Percentiles rank a stretch among this genome's conserved stretches.
phyloP scores from a whole-genome alignment of 2,113 vertebrate species.

The Edolisoma coerulescens region DNA sequence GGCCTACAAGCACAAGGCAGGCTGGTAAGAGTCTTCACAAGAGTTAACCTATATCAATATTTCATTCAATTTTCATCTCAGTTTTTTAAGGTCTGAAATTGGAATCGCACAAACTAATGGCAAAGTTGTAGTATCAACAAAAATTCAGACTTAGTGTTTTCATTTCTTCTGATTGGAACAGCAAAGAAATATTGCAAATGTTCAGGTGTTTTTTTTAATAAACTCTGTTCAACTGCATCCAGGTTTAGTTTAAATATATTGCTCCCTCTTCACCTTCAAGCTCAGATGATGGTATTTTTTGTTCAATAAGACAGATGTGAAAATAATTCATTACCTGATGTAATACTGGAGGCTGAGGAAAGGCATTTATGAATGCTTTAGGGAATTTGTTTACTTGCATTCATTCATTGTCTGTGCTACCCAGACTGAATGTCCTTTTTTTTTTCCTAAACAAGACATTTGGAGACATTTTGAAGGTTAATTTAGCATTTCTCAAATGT shows the following conservation, averaged over 20 bases:
- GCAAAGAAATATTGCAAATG: not conserved
- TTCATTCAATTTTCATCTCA: not conserved
- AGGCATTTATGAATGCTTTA: not conserved
- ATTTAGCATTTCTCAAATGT: slow-evolving; percentile 36
- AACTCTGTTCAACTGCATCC: not conserved
- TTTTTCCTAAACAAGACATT: not conserved
- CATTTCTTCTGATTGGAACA: not conserved
- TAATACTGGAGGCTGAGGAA: not conserved
- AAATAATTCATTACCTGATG: slow-evolving; percentile 3
- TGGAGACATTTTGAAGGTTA: slow-evolving; percentile 20
- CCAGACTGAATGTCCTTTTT: not conserved
- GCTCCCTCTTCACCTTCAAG: not conserved
- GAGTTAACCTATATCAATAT: not conserved
- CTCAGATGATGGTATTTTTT: not conserved
- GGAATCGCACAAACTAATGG: not conserved
- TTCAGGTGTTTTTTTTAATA: not conserved
- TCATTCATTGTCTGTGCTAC: not conserved
- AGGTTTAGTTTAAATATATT: not conserved
- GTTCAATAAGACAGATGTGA: not conserved
- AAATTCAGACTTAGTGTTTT: not conserved
- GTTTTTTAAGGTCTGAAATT: not conserved
- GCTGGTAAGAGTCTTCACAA: not conserved
- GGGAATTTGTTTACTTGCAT: slow-evolving; percentile 4
- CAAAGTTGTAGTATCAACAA: not conserved
- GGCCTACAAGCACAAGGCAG: not conserved